Evolutionary conservation across 64 coral and sea anemone species (phyloP).

Genomic region (Stylophora pistillata): DNA sequence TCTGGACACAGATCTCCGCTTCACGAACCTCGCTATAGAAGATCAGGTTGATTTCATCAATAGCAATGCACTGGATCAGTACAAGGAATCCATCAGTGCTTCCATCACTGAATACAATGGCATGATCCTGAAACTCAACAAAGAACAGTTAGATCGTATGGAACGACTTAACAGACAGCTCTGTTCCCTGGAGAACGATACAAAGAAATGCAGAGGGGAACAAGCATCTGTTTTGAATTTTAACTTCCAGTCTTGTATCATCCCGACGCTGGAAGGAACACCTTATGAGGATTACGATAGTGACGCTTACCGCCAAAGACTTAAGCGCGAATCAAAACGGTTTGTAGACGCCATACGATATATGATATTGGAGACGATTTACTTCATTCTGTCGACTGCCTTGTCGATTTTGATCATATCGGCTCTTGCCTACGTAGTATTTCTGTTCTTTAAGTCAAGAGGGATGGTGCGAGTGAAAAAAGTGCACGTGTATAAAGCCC

Average conservation of each 20-base stretch:
- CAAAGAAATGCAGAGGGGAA: not conserved
- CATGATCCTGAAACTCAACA: constrained; percentile 49
- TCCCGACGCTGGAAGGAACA: constrained; percentile 33
- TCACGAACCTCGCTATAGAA: constrained; percentile 61
- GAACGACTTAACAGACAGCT: constrained; percentile 47
- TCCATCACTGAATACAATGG: constrained; percentile 34
- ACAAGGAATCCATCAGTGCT: constrained; percentile 53
- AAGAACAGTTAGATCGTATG: constrained; percentile 36
- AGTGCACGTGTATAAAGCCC: constrained; percentile 71
- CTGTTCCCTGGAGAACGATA: constrained; percentile 52
- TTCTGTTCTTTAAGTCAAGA: constrained; percentile 71
- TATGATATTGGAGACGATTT: constrained; percentile 75
- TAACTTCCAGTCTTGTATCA: constrained; percentile 60
- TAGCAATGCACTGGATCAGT: constrained; percentile 63
- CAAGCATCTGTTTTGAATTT: constrained; percentile 29
- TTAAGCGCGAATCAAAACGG: constrained; percentile 77
- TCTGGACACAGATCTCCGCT: constrained; percentile 59
- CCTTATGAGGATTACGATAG: constrained; percentile 60
- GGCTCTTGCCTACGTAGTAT: constrained; percentile 23
- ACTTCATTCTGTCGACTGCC: constrained; percentile 58
- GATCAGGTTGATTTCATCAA: constrained; percentile 74
- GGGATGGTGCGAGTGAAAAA: constrained; percentile 73
- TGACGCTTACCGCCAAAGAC: constrained; percentile 40
- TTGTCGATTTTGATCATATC: constrained; percentile 22
- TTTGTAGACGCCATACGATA: constrained; percentile 75